These are phyloP conservation scores for Falco rusticolus DNA, from an alignment of 2,797 vertebrate genomes.

Conservation along the genomic window DNA sequence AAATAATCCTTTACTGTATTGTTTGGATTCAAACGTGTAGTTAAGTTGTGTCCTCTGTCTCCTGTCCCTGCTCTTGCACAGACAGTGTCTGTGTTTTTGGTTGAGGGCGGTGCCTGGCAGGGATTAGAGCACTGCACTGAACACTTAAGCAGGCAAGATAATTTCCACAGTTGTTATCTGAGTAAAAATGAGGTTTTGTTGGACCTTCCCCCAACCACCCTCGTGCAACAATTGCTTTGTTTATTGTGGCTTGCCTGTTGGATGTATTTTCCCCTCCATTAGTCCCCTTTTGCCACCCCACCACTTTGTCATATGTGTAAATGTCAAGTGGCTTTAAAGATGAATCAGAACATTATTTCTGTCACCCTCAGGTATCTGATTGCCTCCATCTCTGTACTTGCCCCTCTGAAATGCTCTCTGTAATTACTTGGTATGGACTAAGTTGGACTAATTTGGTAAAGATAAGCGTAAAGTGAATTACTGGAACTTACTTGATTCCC, in stretches of 20 bases:
- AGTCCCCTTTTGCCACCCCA: background rate
- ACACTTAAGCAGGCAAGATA: background rate
- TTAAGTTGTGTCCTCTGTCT: background rate
- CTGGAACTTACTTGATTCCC: background rate
- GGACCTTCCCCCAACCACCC: background rate
- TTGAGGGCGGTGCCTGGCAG: background rate
- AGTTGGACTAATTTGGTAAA: background rate
- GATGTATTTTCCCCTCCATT: constrained; percentile 21
- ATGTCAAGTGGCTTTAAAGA: constrained; percentile 58
- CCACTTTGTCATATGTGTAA: constrained; percentile 11
- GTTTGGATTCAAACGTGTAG: background rate
- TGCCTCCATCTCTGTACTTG: background rate
- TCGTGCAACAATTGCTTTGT: background rate
- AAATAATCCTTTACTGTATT: background rate
- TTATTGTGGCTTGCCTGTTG: background rate
- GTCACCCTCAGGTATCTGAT: background rate
- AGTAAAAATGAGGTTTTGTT: background rate
- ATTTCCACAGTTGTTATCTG: constrained; percentile 3
- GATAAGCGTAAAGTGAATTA: background rate
- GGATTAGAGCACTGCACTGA: background rate
- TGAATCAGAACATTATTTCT: constrained; percentile 46
- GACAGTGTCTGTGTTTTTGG: background rate
- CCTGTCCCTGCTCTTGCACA: background rate
- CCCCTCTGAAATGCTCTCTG: background rate
- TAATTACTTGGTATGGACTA: background rate